Evolutionary conservation across 2,797 vertebrate genomes (phyloP).

Genomic region (Aldrovandia affinis): DNA sequence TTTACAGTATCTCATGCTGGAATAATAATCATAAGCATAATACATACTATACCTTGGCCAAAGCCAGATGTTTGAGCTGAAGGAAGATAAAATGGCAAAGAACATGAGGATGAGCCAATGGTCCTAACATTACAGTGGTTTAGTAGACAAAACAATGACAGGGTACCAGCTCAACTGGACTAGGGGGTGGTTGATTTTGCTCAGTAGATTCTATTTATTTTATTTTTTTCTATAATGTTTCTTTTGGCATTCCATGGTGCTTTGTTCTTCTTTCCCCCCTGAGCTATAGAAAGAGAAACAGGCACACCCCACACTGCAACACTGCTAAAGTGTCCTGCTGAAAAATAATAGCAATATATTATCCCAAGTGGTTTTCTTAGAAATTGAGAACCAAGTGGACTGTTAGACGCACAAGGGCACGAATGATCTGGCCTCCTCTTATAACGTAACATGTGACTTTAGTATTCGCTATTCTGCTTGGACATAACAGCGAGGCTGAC

Average conservation of each 20-base stretch:
- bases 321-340: constrained; percentile 42
- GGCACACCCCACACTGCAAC: constrained; percentile 42
- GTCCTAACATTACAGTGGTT: not conserved
- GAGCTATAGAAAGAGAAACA: constrained; percentile 47
- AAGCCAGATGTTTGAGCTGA: not conserved
- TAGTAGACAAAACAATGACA: not conserved
- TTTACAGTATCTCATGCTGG: not conserved
- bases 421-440: not conserved
- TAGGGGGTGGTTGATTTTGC: constrained; percentile 24
- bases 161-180: constrained; percentile 30
- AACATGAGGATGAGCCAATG: not conserved
- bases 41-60: not conserved
- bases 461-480: constrained; percentile 22
- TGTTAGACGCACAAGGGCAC: not conserved
- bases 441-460: constrained; percentile 15
- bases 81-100: not conserved
- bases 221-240: constrained; percentile 39
- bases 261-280: constrained; percentile 45
- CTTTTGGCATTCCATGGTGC: constrained; percentile 33
- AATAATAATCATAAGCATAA: not conserved
- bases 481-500: constrained; percentile 26
- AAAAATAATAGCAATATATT: constrained; percentile 45
- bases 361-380: constrained; percentile 30
- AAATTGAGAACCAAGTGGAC: not conserved
- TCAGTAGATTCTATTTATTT: not conserved